A percentile compares a stretch with the other conserved stretches of the same genome.
Evolutionary conservation across 2,888 invertebrate species (phyloP).

Genomic region (Agrotis puta): DNA sequence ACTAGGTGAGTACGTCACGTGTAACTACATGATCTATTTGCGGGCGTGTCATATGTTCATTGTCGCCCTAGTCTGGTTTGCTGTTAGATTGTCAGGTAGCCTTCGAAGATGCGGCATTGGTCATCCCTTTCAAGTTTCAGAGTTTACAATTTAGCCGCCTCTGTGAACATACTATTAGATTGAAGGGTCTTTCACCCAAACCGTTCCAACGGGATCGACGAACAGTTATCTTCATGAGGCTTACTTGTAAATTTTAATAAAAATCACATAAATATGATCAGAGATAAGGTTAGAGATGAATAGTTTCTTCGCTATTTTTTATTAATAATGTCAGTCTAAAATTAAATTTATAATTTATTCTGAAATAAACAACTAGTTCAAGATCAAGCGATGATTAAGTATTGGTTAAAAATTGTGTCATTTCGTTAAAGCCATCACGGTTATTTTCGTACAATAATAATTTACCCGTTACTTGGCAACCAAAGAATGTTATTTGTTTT

Average conservation of each 20-base stretch:
- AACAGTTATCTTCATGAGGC: too few species aligned
- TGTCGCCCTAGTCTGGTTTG: not conserved
- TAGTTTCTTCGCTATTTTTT: not conserved
- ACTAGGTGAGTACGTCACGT: not conserved
- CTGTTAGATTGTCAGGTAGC: too few species aligned
- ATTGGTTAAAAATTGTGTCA: not conserved
- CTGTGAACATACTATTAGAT: too few species aligned
- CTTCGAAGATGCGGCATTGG: too few species aligned
- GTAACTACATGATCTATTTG: not conserved
- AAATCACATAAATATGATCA: not conserved
- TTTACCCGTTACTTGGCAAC: not conserved
- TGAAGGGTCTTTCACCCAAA: too few species aligned
- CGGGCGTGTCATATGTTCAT: not conserved
- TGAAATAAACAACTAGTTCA: constrained; percentile 6
- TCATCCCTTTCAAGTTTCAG: too few species aligned
- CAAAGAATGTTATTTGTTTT: constrained; percentile 40
- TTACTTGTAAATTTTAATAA: too few species aligned
- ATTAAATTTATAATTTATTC: not conserved
- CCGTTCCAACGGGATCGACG: too few species aligned
- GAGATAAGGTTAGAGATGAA: too few species aligned
- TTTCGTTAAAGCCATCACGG: constrained; percentile 4
- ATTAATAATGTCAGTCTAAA: not conserved
- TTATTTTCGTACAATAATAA: constrained; percentile 13
- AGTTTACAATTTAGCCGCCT: too few species aligned
- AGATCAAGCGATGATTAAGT: constrained; percentile 8